Base-by-base conservation (phyloP, 2,113 vertebrate genomes). In the Ibidorhyncha struthersii region DNA sequence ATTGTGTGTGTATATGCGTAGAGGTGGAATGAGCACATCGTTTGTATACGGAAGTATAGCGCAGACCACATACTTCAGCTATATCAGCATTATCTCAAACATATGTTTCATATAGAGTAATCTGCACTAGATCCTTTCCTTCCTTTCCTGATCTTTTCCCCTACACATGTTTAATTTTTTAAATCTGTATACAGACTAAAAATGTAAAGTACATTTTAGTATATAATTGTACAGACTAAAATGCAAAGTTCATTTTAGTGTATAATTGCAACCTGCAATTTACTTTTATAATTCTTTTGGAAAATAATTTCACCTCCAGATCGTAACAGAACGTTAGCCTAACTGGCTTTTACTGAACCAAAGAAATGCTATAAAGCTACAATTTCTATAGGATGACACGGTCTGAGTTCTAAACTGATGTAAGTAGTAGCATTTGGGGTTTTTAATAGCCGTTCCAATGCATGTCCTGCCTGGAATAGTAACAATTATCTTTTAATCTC, bases 51-150 rank as follows among this genome's bases (percentile, higher is more conserved):
- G 27, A 91, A 61, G 45, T 49, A 26, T 0, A 89, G 53, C 41
- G 49, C 38, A 78, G 72, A 45, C 79, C 85, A 69, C 76, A 73
- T 71, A 61, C 38, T 90, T 92, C 78, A 78, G 71, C 52, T 65
- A 5, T 72, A 96, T 79, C 89, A 86, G 87, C 81, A 69, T 82
- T 71, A 96, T 90, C 94, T 93, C 80, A 50, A 93, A 84, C 88
- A 96, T 43, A 38, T 89, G 82, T 45, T 95, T 85, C 62, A 50
- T 38, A 88, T 65, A 86, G 41, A 10, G 9, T 86, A 86, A 96
- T 97, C 94, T 92, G 63, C 73, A 62, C 86, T 93, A 89, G 69
- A 95, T 66, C 92, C 92, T 95, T 94, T 94, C 92, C 93, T 93
- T 93, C 95, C 93, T 86, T 92, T 47, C 87, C 87, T 34, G 59